Base-by-base conservation (phyloP, 2,888 invertebrate genomes). In the Lampropteryx suffumata region DNA sequence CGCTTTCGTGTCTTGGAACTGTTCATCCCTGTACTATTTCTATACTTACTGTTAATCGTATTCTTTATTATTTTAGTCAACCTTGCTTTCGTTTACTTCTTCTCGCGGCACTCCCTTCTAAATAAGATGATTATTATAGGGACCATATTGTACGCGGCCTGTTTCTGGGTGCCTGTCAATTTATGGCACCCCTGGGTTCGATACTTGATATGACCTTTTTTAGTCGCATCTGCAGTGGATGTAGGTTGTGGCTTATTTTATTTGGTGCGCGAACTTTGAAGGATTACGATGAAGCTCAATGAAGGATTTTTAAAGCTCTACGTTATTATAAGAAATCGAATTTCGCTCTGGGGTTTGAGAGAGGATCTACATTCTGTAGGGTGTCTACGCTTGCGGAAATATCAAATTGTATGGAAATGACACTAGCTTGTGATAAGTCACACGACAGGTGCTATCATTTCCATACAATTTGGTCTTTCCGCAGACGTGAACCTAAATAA, bases 301-400 rank as follows among this genome's bases (percentile, higher is more conserved):
- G n/a, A n/a, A n/a, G n/a, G n/a, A n/a, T 13, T 49, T 49, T 32
- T 12, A 26, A 49, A 41, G 35, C 7, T 35, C 33, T 14, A 26
- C 1, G 10, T 13, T 29, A 30, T 30, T 12, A 11, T 40, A 30
- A 28, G 10, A 14, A 21, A 21, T 17, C n/a, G 5, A 14, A 3
- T 13, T 13, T 17, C 14, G 4, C n/a, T 24, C 8, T 2, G 24
- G 24, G 10, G 6, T 3, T n/a, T n/a, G n/a, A n/a, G n/a, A n/a
- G n/a, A n/a, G n/a, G n/a, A n/a, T n/a, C n/a, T n/a, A n/a, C n/a
- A n/a, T n/a, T n/a, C n/a, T n/a, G n/a, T n/a, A n/a, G n/a, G n/a
- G n/a, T n/a, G n/a, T n/a, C n/a, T n/a, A n/a, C n/a, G n/a, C n/a
- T n/a, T n/a, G n/a, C n/a, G n/a, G n/a, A n/a, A n/a, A n/a, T n/a